Evolutionary conservation across 2,113 vertebrate genomes (phyloP).

Genomic region (Sitta europaea): DNA sequence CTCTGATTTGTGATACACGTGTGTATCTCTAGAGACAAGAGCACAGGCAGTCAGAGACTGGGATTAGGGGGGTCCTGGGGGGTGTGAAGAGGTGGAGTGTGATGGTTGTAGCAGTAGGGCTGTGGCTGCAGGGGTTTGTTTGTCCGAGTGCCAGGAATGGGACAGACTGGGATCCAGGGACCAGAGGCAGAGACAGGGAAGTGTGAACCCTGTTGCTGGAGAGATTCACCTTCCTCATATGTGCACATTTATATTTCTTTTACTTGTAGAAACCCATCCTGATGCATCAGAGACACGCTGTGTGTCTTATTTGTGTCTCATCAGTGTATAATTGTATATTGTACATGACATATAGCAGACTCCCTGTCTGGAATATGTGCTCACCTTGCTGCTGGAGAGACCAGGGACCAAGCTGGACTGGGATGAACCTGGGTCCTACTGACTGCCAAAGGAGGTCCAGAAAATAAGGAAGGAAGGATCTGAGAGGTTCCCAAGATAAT

Average conservation of each 20-base stretch:
- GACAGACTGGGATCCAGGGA: background rate
- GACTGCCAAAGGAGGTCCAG: background rate
- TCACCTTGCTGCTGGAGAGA: background rate
- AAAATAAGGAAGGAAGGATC: background rate
- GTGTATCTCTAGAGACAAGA: background rate
- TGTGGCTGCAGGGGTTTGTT: background rate
- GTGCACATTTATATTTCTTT: background rate
- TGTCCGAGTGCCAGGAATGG: background rate
- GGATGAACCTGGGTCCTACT: background rate
- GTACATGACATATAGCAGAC: background rate
- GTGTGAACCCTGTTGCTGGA: background rate
- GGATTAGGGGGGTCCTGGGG: background rate
- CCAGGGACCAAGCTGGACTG: background rate
- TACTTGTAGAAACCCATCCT: background rate
- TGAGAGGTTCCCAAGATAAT: background rate
- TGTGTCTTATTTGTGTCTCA: background rate
- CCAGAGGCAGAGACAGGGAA: background rate
- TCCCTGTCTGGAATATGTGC: background rate
- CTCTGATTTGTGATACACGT: background rate
- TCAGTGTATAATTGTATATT: rapidly evolving
- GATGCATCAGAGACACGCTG: background rate
- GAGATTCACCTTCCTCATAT: background rate
- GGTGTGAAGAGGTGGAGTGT: rapidly evolving
- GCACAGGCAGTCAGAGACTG: rapidly evolving
- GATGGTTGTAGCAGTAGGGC: background rate